phyloP scores from a whole-genome alignment of 2,888 invertebrate species.

The Phyto melanocephala region DNA sequence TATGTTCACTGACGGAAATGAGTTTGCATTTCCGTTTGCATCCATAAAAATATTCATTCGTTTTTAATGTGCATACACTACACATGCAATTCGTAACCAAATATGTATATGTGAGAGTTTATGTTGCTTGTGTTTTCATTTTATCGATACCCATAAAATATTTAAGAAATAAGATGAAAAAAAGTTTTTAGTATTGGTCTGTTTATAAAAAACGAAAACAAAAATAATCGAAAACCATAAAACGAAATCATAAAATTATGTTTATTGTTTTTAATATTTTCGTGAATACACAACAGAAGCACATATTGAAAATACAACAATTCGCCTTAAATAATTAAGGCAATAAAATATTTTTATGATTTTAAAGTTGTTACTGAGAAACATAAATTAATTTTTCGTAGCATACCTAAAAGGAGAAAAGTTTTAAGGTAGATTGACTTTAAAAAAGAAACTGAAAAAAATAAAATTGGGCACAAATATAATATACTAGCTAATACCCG shows the following conservation, averaged over 20 bases:
- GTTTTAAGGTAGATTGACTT: neutral
- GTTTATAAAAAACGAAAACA: constrained; percentile 8
- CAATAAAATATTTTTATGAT: neutral
- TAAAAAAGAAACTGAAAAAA: too few relatives aligned
- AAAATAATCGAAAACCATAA: constrained; percentile 40
- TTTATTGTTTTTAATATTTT: constrained; percentile 30
- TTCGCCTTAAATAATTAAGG: neutral
- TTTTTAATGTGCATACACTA: constrained; percentile 33
- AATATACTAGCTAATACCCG: too few relatives aligned
- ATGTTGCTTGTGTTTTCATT: constrained; percentile 22
- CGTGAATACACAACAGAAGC: constrained; percentile 1
- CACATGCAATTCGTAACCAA: neutral
- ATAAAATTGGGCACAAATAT: too few relatives aligned
- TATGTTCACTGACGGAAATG: constrained; percentile 61
- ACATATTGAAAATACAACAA: neutral
- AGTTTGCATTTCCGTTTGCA: constrained; percentile 63
- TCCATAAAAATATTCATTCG: constrained; percentile 40
- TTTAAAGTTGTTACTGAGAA: neutral
- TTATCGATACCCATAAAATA: constrained; percentile 52
- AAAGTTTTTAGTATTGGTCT: neutral
- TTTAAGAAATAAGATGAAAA: constrained; percentile 26
- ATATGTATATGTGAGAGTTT: neutral
- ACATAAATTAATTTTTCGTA: constrained; percentile 1
- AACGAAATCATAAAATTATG: constrained; percentile 44
- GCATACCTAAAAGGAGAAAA: constrained; percentile 4